Conservation (phyloP, 2,888 invertebrate species). For the Macropis europaea region DNA sequence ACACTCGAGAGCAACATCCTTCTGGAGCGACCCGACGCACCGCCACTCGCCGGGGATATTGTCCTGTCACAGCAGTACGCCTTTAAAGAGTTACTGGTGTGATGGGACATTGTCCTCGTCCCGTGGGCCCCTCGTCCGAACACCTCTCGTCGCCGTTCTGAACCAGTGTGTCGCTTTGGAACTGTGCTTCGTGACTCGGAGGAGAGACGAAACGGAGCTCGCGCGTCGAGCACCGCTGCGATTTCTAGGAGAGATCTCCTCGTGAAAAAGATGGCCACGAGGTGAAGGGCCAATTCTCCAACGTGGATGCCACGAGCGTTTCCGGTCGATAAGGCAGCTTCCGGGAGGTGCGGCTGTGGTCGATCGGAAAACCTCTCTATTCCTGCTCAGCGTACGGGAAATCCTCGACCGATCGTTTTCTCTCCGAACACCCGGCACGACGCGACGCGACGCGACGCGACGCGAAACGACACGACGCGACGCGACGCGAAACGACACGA, state of each 20-base stretch:
- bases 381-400: no score
- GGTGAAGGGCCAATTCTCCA: conserved; percentile 31
- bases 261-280: conserved; percentile 39
- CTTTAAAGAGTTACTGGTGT: conserved; percentile 91
- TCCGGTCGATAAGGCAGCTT: conserved; percentile 75
- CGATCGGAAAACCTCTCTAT: conserved; percentile 41
- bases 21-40: no score
- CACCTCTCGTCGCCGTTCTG: not conserved
- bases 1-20: not conserved
- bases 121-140: conserved; percentile 54
- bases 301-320: conserved; percentile 60
- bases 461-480: no score
- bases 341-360: conserved; percentile 73
- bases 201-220: not conserved
- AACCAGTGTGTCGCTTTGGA: conserved; percentile 21
- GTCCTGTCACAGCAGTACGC: conserved; percentile 99
- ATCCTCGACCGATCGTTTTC: no score
- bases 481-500: no score
- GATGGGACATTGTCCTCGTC: conserved; percentile 92
- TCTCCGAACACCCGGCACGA: no score
- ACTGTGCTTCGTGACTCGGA: conserved; percentile 42
- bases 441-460: no score
- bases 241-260: no score
- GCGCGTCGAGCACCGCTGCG: no score
- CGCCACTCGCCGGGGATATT: conserved; percentile 90